Evolutionary conservation across 2,113 vertebrate species (phyloP), one percentile per base, ranked within the genome.

Genomic region (Paraplagusia blochii): DNA sequence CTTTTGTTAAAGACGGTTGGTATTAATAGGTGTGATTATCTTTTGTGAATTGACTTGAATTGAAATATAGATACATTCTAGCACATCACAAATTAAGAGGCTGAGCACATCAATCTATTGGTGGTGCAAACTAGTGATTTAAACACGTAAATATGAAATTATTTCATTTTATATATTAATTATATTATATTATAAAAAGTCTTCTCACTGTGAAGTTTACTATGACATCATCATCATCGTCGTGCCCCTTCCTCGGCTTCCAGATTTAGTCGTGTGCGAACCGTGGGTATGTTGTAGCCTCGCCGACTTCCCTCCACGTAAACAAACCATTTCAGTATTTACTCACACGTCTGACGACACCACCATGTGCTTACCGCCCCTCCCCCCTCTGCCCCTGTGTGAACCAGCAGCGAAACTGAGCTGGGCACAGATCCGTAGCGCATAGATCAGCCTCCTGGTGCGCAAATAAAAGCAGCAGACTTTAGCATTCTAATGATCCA

Each of bases 341-440:
- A 77, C 73, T 68, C 79, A 81, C 68, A 86, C 76, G 58, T 80
- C 80, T 81, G 72, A 77, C 68, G 53, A 50, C 60, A 69, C 44
- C 63, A 69, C 62, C 72, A 61, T 69, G 65, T 66, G 72, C 60
- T 56, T 44, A 11, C 70, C 72, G 62, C 43, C 38, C 56, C 39
- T 16, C 43, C 43, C 5, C 15, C n/a, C 1, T 8, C n/a, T 6
- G 42, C 44, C 48, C 34, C 10, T 13, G 22, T 58, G 60, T 73
- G 74, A 80, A 63, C 66, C 60, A 53, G 49, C 10, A 36, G 9
- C 36, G 14, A 43, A 51, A 33, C 10, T 7, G 22, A 9, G 2
- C 2, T 1, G 12, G 34, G 58, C 36, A 19, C 2, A 48, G 70
- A 68, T 1, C 2, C 43, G n/a, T 0, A 36, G 34, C 43, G 12